Evolutionary conservation across 1,140 invertebrate genomes (phyloP).

Genomic region (Drosophila busckii): DNA sequence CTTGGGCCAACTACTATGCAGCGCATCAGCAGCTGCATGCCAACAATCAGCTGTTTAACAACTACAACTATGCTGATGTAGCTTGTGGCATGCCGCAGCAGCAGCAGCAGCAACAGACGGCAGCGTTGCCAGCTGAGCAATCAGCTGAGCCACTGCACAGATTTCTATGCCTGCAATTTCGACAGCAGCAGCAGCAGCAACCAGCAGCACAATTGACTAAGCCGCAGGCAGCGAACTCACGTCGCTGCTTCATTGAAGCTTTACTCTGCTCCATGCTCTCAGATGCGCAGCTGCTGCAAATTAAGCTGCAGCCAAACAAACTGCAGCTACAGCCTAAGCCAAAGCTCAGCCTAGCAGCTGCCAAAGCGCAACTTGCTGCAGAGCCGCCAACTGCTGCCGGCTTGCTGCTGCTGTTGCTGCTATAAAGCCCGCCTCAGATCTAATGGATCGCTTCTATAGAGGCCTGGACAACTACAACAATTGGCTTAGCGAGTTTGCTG

Average conservation of each 20-base stretch:
- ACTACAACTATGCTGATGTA: no score
- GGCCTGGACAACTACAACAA: constrained; percentile 20
- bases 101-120: no score
- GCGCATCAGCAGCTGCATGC: no score
- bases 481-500: neutral
- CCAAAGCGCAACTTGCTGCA: neutral
- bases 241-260: constrained; percentile 27
- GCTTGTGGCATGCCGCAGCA: no score
- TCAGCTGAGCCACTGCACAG: neutral
- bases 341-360: neutral
- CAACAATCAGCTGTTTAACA: no score
- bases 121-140: neutral
- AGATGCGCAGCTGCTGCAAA: constrained; percentile 19
- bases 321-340: neutral
- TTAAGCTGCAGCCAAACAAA: neutral
- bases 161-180: constrained; percentile 5
- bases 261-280: constrained; percentile 45
- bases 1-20: no score
- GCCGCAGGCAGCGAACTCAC: no score
- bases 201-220: no score
- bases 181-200: neutral
- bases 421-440: neutral
- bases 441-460: constrained; percentile 24
- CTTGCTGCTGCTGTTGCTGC: neutral
- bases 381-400: neutral